Evolutionary conservation across 2,113 vertebrate species (phyloP), one percentile per base, ranked within the genome.

Genomic region (Hiodon alosoides): DNA sequence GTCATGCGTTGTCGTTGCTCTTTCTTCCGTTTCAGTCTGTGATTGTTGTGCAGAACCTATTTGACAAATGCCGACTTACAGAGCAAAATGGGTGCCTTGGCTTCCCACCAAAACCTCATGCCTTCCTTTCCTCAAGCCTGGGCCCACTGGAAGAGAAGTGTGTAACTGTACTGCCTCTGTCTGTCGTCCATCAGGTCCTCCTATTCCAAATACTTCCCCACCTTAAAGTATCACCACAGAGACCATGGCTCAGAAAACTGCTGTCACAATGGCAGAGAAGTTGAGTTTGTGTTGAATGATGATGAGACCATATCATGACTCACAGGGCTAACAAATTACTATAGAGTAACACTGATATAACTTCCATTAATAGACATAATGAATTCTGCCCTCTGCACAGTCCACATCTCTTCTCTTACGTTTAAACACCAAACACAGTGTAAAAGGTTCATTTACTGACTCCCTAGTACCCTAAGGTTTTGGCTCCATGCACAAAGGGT

Each of bases 241-340:
- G 86, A 92, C 90, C 79, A 89, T 57, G 80, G 84, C 89, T 92
- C 80, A 86, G 90, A 89, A 87, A 89, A 91, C 90, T 72, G 74
- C 69, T 5, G 31, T 31, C 31, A 78, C 13, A 52, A 71, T 67
- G 62, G 78, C 78, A 53, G 79, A 8, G 90, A 89, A 84, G 74
- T 71, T 82, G 79, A 80, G 80, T 81, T 60, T 72, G 67, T 83
- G 85, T 83, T 78, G 67, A 76, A 68, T 83, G 85, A 85, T 87
- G 83, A 84, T 81, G 80, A 76, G 79, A 73, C 78, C 81, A n/a
- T 0, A 58, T 61, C 64, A 52, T 87, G 64, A 75, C 76, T 83
- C 81, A 76, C 79, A 47, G 71, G 17, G 73, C 76, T 81, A 83
- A 82, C 81, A 79, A 71, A 79, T 73, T 78, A 68, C 74, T 79